Conservation (phyloP, 2,797 vertebrate species). For the Acanthis flammea region DNA sequence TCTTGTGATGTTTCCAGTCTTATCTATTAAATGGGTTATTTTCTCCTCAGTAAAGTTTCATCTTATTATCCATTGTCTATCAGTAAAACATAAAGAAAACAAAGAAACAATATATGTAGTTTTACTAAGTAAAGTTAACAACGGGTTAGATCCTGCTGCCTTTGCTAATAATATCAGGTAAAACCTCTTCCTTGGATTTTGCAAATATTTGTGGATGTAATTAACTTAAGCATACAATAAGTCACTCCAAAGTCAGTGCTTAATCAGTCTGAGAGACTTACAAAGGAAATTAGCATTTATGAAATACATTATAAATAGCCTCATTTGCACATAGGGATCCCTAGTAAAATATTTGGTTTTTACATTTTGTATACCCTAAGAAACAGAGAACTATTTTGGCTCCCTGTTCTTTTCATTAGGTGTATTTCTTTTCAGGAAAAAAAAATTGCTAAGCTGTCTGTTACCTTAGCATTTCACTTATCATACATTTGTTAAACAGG, state of each 20-base stretch:
- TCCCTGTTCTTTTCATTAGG: background rate
- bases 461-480: background rate
- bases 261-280: conserved; percentile 42
- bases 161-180: background rate
- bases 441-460: background rate
- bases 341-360: conserved; percentile 26
- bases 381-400: background rate
- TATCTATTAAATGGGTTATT: background rate
- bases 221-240: conserved; percentile 56
- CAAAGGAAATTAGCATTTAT: conserved; percentile 36
- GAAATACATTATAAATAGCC: conserved; percentile 32
- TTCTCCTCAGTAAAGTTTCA: background rate
- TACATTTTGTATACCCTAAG: background rate
- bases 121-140: background rate
- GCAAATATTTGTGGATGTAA: conserved; percentile 57
- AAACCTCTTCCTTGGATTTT: conserved; percentile 10
- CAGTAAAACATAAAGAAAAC: background rate
- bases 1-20: background rate
- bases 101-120: background rate
- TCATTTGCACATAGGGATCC: background rate
- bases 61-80: background rate
- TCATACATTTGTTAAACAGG: background rate
- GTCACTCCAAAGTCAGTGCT: conserved; percentile 48
- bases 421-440: background rate
- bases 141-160: background rate